A percentile compares a stretch with the other conserved stretches of the same genome.
These are phyloP conservation scores for Acrocephalus arundinaceus DNA, from an alignment of 2,113 vertebrate species.

Conservation along the genomic window DNA sequence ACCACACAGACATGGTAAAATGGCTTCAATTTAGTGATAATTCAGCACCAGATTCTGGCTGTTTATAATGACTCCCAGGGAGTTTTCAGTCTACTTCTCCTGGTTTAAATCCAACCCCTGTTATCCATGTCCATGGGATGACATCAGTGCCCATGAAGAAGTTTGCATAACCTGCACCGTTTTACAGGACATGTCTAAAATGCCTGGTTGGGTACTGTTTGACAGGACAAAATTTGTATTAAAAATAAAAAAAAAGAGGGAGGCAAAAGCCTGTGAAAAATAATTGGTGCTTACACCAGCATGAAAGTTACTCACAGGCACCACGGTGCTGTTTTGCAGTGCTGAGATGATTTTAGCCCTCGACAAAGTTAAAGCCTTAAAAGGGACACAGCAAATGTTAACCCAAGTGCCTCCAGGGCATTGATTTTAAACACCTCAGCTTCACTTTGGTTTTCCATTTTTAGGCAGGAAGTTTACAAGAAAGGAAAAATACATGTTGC, in stretches of 20 bases:
- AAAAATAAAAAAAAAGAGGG: not conserved
- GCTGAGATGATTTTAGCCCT: not conserved
- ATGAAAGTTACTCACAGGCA: not conserved
- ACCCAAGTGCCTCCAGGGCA: not conserved
- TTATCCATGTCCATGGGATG: fast-evolving
- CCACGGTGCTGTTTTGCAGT: not conserved
- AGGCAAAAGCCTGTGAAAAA: not conserved
- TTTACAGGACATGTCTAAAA: not conserved
- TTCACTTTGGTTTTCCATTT: constrained; percentile 63
- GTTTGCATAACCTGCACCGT: not conserved
- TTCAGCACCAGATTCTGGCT: not conserved
- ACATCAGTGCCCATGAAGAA: not conserved
- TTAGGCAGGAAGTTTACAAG: constrained; percentile 46
- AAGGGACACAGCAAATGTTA: not conserved
- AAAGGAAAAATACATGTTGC: not conserved
- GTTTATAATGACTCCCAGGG: not conserved
- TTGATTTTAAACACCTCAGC: constrained; percentile 50
- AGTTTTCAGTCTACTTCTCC: not conserved
- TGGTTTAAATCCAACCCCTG: not conserved
- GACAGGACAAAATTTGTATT: not conserved
- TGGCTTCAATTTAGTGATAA: not conserved
- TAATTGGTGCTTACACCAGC: not conserved
- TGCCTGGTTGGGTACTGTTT: not conserved
- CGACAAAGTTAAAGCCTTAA: constrained; percentile 9
- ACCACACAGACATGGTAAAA: not conserved